Evolutionary conservation across 2,797 vertebrate species (phyloP), one percentile per base, ranked within the genome.

Genomic region (Pelobates cultripes): DNA sequence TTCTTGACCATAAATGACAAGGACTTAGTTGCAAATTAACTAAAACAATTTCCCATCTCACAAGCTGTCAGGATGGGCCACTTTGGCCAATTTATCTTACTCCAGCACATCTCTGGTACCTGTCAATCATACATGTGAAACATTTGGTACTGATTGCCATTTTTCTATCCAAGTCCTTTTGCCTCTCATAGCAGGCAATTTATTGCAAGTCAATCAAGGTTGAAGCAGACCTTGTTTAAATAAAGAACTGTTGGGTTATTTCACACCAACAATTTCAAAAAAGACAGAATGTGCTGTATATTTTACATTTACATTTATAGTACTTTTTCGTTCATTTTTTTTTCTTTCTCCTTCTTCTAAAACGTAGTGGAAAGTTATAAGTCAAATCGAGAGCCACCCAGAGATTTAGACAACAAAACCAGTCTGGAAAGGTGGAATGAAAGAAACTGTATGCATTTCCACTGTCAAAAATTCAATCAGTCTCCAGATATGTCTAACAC

Each of bases 131-230:
- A 91, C 91, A 93, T 64, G 84, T 89, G 93, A 93, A 94, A 94
- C 93, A 93, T 93, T 94, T 91, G 92, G 92, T 92, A 86, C 90
- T 94, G 93, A 94, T 93, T 94, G 93, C 93, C 93, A 93, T 92
- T 93, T 94, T 93, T 93, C 91, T 91, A 91, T 92, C 91, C 87
- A 91, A 90, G 93, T 93, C 92, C 92, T 90, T 90, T 92, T 89
- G 89, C 93, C 91, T 92, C 92, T 92, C 78, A 81, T 92, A 93
- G 91, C 91, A 94, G 89, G 93, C 93, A 95, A 95, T 95, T 94
- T 94, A 91, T 89, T 91, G 88, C 91, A 93, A 94, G 94, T 95
- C 94, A 95, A 94, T 94, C 94, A 94, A 94, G 92, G 92, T 92
- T 90, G 87, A 91, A 93, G 90, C 88, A 89, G 87, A 93, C 90